Conservation (phyloP, 2,797 vertebrate species). For the Botia almorhae region DNA sequence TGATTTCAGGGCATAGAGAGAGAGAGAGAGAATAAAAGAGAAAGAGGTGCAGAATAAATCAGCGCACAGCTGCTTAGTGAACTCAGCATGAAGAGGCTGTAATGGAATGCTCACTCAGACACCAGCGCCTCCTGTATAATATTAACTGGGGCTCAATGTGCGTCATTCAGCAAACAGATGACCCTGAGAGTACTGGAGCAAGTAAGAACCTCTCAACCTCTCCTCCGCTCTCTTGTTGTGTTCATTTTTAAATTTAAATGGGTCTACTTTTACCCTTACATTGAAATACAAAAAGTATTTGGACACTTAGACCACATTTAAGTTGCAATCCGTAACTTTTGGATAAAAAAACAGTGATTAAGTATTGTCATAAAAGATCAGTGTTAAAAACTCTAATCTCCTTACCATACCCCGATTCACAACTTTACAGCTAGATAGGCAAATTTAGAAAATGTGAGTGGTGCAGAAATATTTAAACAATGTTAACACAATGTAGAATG, state of each 20-base stretch:
- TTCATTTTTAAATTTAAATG: conserved; percentile 6
- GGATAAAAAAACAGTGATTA: too few species aligned
- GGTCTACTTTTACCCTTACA: conserved; percentile 5
- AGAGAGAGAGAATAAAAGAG: conserved; percentile 40
- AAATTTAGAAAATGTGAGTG: too few species aligned
- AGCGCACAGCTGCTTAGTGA: conserved; percentile 70
- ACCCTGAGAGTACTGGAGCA: conserved; percentile 63
- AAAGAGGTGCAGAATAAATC: conserved; percentile 62
- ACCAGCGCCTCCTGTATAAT: conserved; percentile 79
- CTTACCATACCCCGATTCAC: too few species aligned
- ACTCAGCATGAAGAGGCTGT: conserved; percentile 69
- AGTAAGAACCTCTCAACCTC: conserved; percentile 42
- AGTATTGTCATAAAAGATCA: too few species aligned
- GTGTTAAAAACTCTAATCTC: too few species aligned
- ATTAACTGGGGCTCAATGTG: conserved; percentile 79
- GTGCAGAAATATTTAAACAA: too few species aligned
- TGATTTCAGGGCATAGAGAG: conserved; percentile 12
- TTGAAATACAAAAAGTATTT: conserved; percentile 10
- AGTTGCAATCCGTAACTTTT: too few species aligned
- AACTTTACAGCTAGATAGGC: too few species aligned
- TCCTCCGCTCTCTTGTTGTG: conserved; percentile 24
- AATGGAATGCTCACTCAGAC: conserved; percentile 78
- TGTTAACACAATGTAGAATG: too few species aligned
- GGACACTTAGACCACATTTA: not conserved
- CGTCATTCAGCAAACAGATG: conserved; percentile 80